phyloP scores from a whole-genome alignment of 2,113 vertebrate genomes.

The Telmatochromis brichardi region DNA sequence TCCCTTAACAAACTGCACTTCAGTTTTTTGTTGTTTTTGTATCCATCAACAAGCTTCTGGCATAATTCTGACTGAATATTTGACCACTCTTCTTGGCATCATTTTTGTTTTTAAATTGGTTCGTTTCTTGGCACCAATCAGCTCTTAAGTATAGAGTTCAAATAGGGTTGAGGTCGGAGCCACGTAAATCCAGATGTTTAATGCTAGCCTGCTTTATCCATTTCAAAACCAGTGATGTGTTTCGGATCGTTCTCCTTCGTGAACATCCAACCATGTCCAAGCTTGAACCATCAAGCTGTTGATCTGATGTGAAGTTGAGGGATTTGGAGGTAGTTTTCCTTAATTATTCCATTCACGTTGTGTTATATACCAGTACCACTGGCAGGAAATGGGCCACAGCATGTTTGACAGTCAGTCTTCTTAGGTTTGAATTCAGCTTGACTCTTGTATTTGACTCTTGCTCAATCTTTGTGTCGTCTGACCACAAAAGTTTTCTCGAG shows the following conservation, averaged over 20 bases:
- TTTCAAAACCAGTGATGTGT: neutral
- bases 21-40: neutral
- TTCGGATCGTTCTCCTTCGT: neutral
- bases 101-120: neutral
- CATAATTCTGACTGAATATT: neutral
- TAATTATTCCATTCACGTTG: neutral
- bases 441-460: neutral
- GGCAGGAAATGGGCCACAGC: accelerated
- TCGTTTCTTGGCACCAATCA: accelerated
- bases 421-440: neutral
- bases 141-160: neutral
- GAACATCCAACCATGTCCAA: neutral
- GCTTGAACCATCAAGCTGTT: neutral
- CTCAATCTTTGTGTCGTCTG: neutral
- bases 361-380: neutral
- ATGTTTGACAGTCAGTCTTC: neutral
- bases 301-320: neutral
- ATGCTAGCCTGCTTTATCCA: neutral
- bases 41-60: neutral
- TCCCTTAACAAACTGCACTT: neutral
- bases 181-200: accelerated
- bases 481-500: neutral
- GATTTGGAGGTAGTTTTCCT: neutral
- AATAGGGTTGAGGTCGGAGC: neutral
- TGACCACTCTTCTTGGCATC: accelerated